Conservation (phyloP, 2,797 vertebrate genomes). For the Spinibarbus caldwelli region DNA sequence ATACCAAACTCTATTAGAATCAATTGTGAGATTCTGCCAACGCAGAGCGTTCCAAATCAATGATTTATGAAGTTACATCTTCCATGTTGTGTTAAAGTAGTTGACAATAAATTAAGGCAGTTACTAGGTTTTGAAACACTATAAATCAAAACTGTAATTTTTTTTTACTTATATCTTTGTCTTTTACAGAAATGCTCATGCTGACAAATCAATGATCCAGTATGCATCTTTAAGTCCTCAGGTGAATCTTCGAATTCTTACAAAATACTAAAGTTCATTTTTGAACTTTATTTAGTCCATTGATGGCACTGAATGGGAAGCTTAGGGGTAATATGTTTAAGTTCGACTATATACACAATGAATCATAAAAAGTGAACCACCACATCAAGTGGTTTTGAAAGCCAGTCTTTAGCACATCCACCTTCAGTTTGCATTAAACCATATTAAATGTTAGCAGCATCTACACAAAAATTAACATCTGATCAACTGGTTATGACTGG, state of each 20-base stretch:
- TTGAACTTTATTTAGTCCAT: neutral
- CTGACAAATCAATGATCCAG: too few relatives aligned
- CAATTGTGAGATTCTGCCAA: too few relatives aligned
- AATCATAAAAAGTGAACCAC: neutral
- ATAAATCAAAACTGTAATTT: neutral
- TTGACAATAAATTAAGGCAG: neutral
- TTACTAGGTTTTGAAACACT: neutral
- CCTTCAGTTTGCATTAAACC: slow-evolving; percentile 2
- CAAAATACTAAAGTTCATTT: neutral
- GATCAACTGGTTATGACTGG: neutral
- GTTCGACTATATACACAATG: neutral
- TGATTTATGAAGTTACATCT: neutral
- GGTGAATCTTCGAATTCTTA: neutral
- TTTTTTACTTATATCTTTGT: neutral
- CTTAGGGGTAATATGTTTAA: neutral
- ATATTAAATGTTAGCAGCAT: slow-evolving; percentile 44
- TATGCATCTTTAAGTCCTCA: neutral
- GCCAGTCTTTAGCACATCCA: neutral
- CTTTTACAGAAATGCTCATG: neutral
- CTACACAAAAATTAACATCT: neutral
- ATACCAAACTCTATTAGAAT: too few relatives aligned
- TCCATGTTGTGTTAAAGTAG: neutral
- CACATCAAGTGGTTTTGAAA: neutral
- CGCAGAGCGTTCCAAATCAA: neutral
- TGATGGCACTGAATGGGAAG: neutral